Conservation (phyloP, 2,888 invertebrate genomes). For the Agonum fuliginosum region DNA sequence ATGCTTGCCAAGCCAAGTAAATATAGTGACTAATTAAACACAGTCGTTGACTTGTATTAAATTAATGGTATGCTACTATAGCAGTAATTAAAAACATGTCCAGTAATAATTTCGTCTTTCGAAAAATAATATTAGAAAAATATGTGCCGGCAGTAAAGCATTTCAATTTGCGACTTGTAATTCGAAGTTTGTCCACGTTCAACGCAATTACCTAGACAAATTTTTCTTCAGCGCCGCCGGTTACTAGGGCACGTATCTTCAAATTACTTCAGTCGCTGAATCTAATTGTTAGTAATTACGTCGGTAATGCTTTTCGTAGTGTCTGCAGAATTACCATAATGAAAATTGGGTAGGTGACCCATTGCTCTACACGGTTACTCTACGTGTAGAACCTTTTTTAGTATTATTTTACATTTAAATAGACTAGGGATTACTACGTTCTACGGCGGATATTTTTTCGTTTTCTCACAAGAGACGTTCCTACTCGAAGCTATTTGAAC, state of each 20-base stretch:
- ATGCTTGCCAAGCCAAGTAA: too few relatives aligned
- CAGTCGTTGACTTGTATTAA: too few relatives aligned
- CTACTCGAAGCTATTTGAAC: constrained; percentile 12
- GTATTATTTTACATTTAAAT: constrained; percentile 53
- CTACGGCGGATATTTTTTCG: constrained; percentile 12
- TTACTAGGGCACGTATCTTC: constrained; percentile 56
- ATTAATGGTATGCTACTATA: too few relatives aligned
- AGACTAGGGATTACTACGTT: constrained; percentile 38
- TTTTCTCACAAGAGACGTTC: not conserved
- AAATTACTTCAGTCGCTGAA: constrained; percentile 58
- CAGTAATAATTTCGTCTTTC: too few relatives aligned
- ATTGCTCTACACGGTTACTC: constrained; percentile 38
- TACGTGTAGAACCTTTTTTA: constrained; percentile 33
- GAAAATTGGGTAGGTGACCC: constrained; percentile 51
- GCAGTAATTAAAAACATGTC: too few relatives aligned
- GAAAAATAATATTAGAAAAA: not conserved
- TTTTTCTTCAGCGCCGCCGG: constrained; percentile 45
- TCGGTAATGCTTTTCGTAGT: constrained; percentile 48
- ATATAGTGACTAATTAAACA: too few relatives aligned
- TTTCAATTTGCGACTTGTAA: constrained; percentile 27
- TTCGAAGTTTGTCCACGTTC: constrained; percentile 52
- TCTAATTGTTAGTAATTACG: constrained; percentile 58
- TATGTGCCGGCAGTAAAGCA: not conserved
- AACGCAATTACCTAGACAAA: constrained; percentile 56
- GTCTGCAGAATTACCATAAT: constrained; percentile 52